Evolutionary conservation across 2,113 vertebrate species (phyloP).

Genomic region (Trinectes maculatus): DNA sequence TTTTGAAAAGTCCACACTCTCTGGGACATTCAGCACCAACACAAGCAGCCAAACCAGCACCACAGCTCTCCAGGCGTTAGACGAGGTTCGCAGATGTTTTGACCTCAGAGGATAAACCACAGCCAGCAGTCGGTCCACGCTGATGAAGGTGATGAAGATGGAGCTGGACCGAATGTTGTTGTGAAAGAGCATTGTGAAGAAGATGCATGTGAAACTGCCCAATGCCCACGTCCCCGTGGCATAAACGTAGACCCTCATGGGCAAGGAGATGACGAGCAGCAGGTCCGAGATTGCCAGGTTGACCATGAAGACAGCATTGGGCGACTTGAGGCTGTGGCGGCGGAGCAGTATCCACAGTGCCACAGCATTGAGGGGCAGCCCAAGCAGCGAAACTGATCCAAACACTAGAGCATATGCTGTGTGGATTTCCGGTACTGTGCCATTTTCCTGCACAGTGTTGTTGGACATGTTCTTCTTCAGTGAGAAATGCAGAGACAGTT

Average conservation of each 20-base stretch:
- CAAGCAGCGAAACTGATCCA: constrained; percentile 49
- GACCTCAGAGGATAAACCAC: constrained; percentile 74
- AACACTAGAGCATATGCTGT: constrained; percentile 35
- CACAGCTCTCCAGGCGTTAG: constrained; percentile 50
- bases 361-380: constrained; percentile 68
- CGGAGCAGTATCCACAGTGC: constrained; percentile 68
- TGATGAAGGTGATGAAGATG: constrained; percentile 78
- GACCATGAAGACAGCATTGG: constrained; percentile 65
- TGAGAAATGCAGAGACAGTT: constrained; percentile 4
- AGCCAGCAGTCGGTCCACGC: constrained; percentile 73
- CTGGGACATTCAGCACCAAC: constrained; percentile 45
- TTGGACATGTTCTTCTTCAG: constrained; percentile 10
- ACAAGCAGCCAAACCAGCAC: constrained; percentile 52
- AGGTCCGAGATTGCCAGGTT: constrained; percentile 73
- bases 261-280: constrained; percentile 66
- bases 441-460: not conserved
- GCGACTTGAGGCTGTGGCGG: constrained; percentile 44
- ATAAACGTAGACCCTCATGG: constrained; percentile 65
- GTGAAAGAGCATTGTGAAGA: constrained; percentile 59
- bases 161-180: constrained; percentile 72
- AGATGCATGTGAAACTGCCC: constrained; percentile 31
- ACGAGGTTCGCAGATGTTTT: constrained; percentile 41
- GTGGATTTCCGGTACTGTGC: not conserved
- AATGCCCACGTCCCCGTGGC: constrained; percentile 49
- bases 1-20: accelerated